phyloP scores from a whole-genome alignment of 2,888 invertebrate genomes.

The Molorchus minor region DNA sequence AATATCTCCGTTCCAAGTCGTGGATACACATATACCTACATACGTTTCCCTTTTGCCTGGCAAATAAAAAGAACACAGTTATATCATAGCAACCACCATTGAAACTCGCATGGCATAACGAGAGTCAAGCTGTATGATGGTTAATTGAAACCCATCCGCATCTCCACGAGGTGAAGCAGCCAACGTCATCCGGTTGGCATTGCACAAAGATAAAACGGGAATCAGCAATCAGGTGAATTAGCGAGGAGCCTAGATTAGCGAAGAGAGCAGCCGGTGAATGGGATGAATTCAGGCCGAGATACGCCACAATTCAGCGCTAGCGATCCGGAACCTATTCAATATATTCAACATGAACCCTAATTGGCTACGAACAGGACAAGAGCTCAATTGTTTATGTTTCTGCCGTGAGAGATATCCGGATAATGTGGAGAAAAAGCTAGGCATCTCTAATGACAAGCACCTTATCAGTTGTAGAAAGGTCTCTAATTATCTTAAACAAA shows the following conservation, averaged over 20 bases:
- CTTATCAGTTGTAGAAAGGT: not conserved
- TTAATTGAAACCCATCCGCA: conserved; percentile 60
- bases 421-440: not conserved
- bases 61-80: conserved; percentile 5
- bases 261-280: conserved; percentile 58
- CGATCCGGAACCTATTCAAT: conserved; percentile 51
- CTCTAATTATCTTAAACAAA: too few relatives aligned
- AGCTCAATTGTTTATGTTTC: conserved; percentile 31
- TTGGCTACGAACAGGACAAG: conserved; percentile 40
- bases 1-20: too few relatives aligned
- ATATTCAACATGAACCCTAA: conserved; percentile 36
- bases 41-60: not conserved
- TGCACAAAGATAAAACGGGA: conserved; percentile 60
- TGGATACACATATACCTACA: too few relatives aligned
- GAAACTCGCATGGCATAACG: conserved; percentile 46
- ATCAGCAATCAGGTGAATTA: conserved; percentile 61
- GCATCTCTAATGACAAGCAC: not conserved
- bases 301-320: conserved; percentile 55
- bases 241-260: conserved; percentile 54
- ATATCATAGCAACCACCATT: conserved; percentile 29
- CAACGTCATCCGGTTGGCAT: conserved; percentile 52
- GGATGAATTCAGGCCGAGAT: conserved; percentile 44
- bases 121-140: conserved; percentile 58
- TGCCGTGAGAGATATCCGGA: conserved; percentile 10
- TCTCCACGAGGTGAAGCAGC: conserved; percentile 55